A percentile compares a stretch with the other conserved stretches of the same genome.
These are phyloP conservation scores for Leptobrachium leishanense DNA, from an alignment of 2,113 vertebrate genomes.

Conservation along the genomic window DNA sequence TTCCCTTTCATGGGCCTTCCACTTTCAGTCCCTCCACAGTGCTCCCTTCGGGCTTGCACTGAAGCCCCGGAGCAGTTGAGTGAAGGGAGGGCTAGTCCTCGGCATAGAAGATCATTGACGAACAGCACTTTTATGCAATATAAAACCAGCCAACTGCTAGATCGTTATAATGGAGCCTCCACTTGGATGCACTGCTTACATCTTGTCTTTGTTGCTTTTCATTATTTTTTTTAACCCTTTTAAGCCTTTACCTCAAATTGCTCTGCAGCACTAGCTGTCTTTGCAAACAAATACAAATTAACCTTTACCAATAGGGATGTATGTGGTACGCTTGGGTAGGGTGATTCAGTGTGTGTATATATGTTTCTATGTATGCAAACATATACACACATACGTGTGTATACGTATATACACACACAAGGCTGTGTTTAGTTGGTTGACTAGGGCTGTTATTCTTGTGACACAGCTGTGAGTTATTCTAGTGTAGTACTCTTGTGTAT, in stretches of 20 bases:
- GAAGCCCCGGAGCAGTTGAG: conserved; percentile 79
- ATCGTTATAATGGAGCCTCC: conserved; percentile 64
- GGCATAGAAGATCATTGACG: conserved; percentile 71
- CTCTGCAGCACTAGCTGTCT: conserved; percentile 86
- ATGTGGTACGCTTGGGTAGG: conserved; percentile 45
- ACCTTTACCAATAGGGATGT: conserved; percentile 52
- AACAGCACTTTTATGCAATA: conserved; percentile 98
- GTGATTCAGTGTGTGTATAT: conserved; percentile 44
- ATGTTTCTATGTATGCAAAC: conserved; percentile 49
- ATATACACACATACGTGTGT: conserved; percentile 57
- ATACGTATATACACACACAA: conserved; percentile 55
- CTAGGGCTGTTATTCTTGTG: conserved; percentile 11
- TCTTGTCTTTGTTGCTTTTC: conserved; percentile 59
- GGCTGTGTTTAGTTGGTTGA: conserved; percentile 65
- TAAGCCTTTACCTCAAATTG: conserved; percentile 83
- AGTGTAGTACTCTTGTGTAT: neutral
- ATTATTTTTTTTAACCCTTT: conserved; percentile 67
- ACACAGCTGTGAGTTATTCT: conserved; percentile 4
- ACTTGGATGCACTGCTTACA: conserved; percentile 66
- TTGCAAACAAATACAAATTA: conserved; percentile 60
- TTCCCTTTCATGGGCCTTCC: conserved; percentile 63
- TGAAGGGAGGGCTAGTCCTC: conserved; percentile 71
- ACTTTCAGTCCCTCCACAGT: conserved; percentile 52
- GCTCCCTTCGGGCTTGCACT: conserved; percentile 66
- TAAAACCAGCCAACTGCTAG: conserved; percentile 94